Percentiles rank a stretch among this genome's conserved stretches.
Conservation (phyloP, 1,140 invertebrate species). For the Lasioglossum albipes region DNA sequence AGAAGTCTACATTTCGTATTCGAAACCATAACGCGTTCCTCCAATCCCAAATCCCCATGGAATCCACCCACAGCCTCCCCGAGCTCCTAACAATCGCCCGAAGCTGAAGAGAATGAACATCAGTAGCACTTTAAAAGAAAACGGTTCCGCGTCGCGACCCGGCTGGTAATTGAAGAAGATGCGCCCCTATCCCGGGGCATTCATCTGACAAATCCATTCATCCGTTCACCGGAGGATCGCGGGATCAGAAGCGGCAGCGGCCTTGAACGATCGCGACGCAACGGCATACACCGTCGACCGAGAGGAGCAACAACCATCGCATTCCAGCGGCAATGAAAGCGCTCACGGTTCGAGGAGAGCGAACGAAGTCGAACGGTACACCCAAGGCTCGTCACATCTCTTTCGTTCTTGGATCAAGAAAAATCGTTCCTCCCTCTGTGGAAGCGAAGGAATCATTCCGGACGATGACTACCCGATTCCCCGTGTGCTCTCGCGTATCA, state of each 20-base stretch:
- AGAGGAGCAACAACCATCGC: constrained; percentile 57
- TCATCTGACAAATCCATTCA: constrained; percentile 55
- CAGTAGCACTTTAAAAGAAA: constrained; percentile 2
- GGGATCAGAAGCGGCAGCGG: constrained; percentile 5
- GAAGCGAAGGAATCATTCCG: background rate
- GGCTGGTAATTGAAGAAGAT: constrained; percentile 45
- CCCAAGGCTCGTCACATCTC: constrained; percentile 20
- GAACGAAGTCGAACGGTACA: constrained; percentile 36
- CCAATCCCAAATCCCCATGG: too few species aligned
- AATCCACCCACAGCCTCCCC: too few species aligned
- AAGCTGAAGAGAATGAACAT: too few species aligned
- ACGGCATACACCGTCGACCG: constrained; percentile 31
- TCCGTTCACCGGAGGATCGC: constrained; percentile 36
- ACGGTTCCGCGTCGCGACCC: background rate
- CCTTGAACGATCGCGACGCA: constrained; percentile 41
- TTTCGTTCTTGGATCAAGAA: background rate
- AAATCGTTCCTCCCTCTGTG: background rate
- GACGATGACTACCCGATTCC: constrained; percentile 5
- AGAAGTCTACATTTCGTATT: too few species aligned
- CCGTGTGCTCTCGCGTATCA: background rate
- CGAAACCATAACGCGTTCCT: too few species aligned
- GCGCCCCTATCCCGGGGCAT: constrained; percentile 27
- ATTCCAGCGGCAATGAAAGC: constrained; percentile 39
- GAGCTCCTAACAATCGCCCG: too few species aligned
- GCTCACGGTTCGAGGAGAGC: constrained; percentile 21